A percentile compares a stretch with the other conserved stretches of the same genome.
phyloP scores from a whole-genome alignment of 2,797 vertebrate genomes.

The Sparidentex hasta region DNA sequence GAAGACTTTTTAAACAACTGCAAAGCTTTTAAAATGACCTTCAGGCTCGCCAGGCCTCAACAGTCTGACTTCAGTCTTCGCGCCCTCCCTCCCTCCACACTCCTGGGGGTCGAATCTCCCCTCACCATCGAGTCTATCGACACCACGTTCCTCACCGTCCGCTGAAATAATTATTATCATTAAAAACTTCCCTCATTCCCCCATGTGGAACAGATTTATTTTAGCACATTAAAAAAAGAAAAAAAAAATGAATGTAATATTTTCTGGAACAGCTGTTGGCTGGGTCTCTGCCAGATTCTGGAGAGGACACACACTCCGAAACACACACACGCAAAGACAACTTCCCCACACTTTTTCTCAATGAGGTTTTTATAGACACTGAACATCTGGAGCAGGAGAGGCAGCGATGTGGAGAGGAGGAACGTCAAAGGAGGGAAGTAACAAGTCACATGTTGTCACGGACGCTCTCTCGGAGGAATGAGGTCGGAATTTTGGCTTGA shows the following conservation, averaged over 20 bases:
- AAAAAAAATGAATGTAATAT: slow-evolving; percentile 66
- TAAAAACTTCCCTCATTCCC: slow-evolving; percentile 56
- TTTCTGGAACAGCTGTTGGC: slow-evolving; percentile 71
- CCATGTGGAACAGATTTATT: slow-evolving; percentile 69
- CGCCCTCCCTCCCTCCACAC: too few species aligned
- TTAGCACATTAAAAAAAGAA: slow-evolving; percentile 72
- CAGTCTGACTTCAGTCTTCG: neutral
- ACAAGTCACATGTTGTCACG: slow-evolving; percentile 36
- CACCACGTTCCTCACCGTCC: slow-evolving; percentile 33
- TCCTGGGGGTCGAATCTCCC: neutral
- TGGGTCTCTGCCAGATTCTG: slow-evolving; percentile 59
- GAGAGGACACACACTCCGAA: slow-evolving; percentile 18
- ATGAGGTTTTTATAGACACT: slow-evolving; percentile 63
- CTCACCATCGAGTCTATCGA: neutral
- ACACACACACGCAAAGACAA: slow-evolving; percentile 33
- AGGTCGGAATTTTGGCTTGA: slow-evolving; percentile 26
- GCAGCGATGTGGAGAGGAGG: slow-evolving; percentile 12
- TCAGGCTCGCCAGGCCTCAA: neutral
- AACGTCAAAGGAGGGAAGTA: slow-evolving; percentile 28
- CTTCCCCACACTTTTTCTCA: slow-evolving; percentile 36
- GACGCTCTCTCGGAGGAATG: slow-evolving; percentile 17
- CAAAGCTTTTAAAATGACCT: neutral
- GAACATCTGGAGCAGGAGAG: slow-evolving; percentile 73
- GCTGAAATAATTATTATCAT: slow-evolving; percentile 73
- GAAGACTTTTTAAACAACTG: neutral